Conservation (phyloP, 2,113 vertebrate genomes). For the Daubentonia madagascariensis region DNA sequence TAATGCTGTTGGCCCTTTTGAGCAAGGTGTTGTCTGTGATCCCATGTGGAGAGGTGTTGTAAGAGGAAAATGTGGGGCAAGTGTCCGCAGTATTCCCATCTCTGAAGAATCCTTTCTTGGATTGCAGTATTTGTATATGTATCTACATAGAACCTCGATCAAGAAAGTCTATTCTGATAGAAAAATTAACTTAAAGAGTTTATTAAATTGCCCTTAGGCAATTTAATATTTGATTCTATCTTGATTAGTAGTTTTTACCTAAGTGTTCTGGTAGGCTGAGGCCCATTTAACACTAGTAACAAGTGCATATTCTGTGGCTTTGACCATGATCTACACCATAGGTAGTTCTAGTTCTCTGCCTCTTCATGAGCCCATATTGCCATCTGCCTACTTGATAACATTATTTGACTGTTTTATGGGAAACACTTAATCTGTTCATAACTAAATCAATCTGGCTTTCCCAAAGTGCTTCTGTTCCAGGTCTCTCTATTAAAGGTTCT, state of each 20-base stretch:
- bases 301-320: not conserved
- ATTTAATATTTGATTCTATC: not conserved
- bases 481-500: not conserved
- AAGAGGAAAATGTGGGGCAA: not conserved
- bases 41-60: not conserved
- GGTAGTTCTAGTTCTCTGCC: not conserved
- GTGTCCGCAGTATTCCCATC: not conserved
- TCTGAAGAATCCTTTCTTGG: not conserved
- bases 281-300: not conserved
- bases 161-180: not conserved
- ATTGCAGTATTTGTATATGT: not conserved
- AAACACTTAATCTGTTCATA: not conserved
- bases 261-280: not conserved
- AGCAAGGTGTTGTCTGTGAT: not conserved
- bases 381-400: not conserved
- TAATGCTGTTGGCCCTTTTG: too few species aligned
- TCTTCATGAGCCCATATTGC: not conserved
- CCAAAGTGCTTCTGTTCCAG: not conserved
- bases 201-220: not conserved
- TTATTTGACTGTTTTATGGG: not conserved
- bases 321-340: not conserved
- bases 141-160: not conserved
- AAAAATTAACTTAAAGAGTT: not conserved
- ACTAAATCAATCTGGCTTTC: not conserved
- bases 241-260: not conserved